These are phyloP conservation scores for Zaprionus taronus DNA, from an alignment of 1,140 invertebrate genomes.

Conservation along the genomic window DNA sequence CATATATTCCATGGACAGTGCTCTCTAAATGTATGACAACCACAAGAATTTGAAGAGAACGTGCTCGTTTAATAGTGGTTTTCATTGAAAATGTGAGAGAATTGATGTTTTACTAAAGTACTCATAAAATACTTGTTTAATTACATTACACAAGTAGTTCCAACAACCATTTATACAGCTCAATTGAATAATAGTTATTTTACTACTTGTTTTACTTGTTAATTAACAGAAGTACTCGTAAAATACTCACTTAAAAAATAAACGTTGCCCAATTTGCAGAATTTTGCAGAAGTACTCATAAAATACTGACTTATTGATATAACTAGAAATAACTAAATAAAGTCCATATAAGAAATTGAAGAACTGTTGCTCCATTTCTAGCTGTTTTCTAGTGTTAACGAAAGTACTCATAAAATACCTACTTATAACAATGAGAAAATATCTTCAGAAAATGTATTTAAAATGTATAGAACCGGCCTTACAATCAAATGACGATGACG, in stretches of 20 bases:
- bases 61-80: not conserved
- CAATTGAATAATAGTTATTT: not conserved
- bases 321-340: not conserved
- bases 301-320: not conserved
- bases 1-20: constrained; percentile 7
- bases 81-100: not conserved
- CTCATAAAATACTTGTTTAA: not conserved
- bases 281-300: not conserved
- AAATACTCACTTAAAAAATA: not conserved
- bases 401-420: not conserved
- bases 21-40: not conserved
- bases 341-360: too few species aligned
- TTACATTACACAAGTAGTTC: not conserved
- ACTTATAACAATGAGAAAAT: not conserved
- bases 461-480: not conserved
- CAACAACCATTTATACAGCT: too few species aligned
- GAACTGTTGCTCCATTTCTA: too few species aligned
- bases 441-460: not conserved
- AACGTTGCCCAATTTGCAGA: not conserved
- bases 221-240: not conserved
- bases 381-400: not conserved
- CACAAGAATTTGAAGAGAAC: not conserved
- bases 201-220: not conserved
- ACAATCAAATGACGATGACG: not conserved
- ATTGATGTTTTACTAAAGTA: not conserved